Evolutionary conservation across 2,113 vertebrate species (phyloP).

Genomic region (Microtus pennsylvanicus): DNA sequence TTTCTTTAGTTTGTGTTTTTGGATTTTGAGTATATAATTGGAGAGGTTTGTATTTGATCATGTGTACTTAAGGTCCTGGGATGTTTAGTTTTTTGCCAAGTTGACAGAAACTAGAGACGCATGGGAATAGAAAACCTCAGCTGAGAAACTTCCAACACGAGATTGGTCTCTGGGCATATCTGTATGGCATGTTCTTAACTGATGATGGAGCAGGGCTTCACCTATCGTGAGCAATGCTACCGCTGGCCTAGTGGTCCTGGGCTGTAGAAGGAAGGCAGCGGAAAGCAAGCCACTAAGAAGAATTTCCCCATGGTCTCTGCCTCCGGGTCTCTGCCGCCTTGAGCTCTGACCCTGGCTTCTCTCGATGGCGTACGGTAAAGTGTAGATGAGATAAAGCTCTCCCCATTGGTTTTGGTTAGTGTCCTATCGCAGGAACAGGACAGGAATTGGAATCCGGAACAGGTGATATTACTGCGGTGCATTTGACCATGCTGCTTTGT

Average conservation of each 20-base stretch:
- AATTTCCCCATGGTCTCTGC: not conserved
- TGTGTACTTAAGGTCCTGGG: not conserved
- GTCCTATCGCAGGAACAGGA: not conserved
- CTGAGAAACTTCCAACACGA: not conserved
- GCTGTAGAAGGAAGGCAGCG: not conserved
- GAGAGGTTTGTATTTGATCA: not conserved
- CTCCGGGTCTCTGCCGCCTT: not conserved
- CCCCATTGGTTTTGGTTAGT: not conserved
- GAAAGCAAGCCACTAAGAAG: not conserved
- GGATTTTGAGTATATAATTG: not conserved
- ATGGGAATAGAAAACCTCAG: not conserved
- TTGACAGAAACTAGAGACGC: not conserved
- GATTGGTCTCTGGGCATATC: not conserved
- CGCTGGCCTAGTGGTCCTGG: not conserved
- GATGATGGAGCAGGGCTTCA: not conserved
- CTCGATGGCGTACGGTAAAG: not conserved
- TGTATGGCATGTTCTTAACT: not conserved
- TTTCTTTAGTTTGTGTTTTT: not conserved
- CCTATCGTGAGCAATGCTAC: not conserved
- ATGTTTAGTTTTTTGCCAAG: not conserved
- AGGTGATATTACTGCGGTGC: not conserved
- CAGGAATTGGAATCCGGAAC: not conserved
- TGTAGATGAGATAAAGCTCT: not conserved
- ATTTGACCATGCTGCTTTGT: not conserved
- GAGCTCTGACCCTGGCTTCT: not conserved